Conservation (phyloP, 2,113 vertebrate genomes). For the Carassius carassius region DNA sequence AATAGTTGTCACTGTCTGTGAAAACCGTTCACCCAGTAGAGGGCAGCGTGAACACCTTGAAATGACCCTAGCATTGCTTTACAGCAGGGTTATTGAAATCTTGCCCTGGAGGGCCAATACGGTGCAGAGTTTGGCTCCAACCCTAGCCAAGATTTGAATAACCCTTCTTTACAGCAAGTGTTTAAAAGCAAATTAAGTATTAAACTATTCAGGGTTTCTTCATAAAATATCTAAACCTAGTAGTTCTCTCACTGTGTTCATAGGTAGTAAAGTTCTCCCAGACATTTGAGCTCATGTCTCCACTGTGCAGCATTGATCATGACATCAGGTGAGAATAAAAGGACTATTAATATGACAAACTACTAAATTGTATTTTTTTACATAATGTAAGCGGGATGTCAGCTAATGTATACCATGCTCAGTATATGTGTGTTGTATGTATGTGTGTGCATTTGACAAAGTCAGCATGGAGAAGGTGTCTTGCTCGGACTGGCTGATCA, state of each 20-base stretch:
- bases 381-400: not conserved
- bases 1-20: not conserved
- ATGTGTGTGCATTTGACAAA: constrained; percentile 58
- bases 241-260: not conserved
- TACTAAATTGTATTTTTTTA: not conserved
- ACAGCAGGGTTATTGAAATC: no score
- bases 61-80: not conserved
- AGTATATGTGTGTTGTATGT: not conserved
- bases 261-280: constrained; percentile 83
- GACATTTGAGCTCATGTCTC: constrained; percentile 83
- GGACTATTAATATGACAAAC: not conserved
- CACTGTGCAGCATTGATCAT: constrained; percentile 72
- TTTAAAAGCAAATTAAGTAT: not conserved
- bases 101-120: no score
- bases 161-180: not conserved
- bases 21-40: not conserved
- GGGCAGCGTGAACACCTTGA: not conserved
- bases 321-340: constrained; percentile 73
- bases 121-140: no score
- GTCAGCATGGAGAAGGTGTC: constrained; percentile 80
- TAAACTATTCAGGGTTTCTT: not conserved
- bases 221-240: not conserved
- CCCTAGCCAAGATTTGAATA: no score
- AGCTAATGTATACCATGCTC: constrained; percentile 4
- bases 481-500: constrained; percentile 82